Evolutionary conservation across 2,797 vertebrate species (phyloP).

Genomic region (Furcifer pardalis): DNA sequence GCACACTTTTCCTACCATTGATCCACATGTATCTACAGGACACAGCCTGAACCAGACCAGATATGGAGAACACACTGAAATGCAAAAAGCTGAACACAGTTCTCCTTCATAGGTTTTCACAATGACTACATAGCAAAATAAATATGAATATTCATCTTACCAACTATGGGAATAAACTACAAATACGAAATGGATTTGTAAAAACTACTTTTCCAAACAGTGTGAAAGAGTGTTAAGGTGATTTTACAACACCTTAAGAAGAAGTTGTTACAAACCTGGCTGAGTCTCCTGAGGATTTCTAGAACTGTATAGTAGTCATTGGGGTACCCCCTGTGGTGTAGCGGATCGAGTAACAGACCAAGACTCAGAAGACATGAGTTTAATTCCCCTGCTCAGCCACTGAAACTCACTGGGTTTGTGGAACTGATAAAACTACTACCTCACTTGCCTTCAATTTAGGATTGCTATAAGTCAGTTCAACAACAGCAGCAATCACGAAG

Average conservation of each 20-base stretch:
- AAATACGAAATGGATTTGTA: background rate
- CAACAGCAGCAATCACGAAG: too few species aligned
- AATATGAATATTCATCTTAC: background rate
- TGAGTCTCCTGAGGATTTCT: background rate
- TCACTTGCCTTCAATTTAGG: too few species aligned
- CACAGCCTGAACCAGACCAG: background rate
- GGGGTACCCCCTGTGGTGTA: too few species aligned
- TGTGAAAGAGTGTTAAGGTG: background rate
- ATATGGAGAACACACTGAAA: background rate
- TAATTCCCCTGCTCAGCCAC: too few species aligned
- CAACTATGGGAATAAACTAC: background rate
- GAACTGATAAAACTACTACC: too few species aligned
- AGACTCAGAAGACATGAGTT: too few species aligned
- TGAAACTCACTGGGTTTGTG: too few species aligned
- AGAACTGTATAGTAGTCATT: background rate
- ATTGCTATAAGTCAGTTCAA: too few species aligned
- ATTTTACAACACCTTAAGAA: background rate
- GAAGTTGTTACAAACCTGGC: background rate
- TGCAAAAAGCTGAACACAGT: background rate
- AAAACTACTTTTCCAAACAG: background rate
- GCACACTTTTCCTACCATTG: background rate
- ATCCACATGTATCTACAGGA: background rate
- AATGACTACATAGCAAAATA: background rate
- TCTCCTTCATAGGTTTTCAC: background rate
- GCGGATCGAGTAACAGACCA: too few species aligned